Evolutionary conservation across 2,113 vertebrate species (phyloP).

Genomic region (Lamprologus lemairii): DNA sequence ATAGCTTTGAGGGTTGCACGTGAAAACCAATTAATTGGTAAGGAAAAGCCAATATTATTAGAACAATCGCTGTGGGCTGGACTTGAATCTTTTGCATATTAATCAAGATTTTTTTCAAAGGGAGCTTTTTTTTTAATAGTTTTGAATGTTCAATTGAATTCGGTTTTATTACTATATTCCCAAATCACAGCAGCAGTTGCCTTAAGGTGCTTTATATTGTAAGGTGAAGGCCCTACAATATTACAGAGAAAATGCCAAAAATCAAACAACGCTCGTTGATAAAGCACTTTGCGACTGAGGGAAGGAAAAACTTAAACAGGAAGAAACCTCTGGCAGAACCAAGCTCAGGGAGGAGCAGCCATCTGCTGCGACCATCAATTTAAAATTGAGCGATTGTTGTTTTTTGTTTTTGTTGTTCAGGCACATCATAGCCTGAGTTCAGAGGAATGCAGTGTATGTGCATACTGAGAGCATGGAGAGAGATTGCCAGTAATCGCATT

Average conservation of each 20-base stretch:
- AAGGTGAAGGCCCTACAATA: not conserved
- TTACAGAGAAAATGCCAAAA: not conserved
- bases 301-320: not conserved
- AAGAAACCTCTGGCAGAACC: not conserved
- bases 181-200: not conserved
- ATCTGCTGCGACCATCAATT: not conserved
- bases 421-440: not conserved
- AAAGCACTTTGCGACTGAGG: fast-evolving
- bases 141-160: not conserved
- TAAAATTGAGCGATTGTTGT: not conserved
- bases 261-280: not conserved
- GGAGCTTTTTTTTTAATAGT: fast-evolving
- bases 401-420: not conserved
- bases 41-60: not conserved
- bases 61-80: not conserved
- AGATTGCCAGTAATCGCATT: conserved; percentile 15
- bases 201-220: not conserved
- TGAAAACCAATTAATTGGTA: not conserved
- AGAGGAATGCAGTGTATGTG: not conserved
- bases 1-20: not conserved
- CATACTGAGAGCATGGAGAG: not conserved
- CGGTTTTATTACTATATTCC: not conserved
- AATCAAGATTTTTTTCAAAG: not conserved
- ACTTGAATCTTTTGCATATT: not conserved
- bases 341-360: not conserved